Percentiles rank a stretch among this genome's conserved stretches.
These are phyloP conservation scores for Sciurus vulgaris DNA, from an alignment of 2,797 vertebrate genomes.

Conservation along the genomic window DNA sequence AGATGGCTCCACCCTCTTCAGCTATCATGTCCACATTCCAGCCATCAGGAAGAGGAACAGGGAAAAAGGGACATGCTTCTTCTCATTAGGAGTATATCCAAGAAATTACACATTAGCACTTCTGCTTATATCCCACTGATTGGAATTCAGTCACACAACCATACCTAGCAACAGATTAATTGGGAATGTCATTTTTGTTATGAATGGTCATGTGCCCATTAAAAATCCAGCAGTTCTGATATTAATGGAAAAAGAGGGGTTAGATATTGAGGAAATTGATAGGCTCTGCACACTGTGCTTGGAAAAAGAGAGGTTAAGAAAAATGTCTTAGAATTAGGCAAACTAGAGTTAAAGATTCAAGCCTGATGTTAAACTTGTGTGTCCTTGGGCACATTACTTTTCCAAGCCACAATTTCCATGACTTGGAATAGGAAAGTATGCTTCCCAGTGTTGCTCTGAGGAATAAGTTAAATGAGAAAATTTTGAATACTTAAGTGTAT, in stretches of 20 bases:
- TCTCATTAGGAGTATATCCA: background rate
- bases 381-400: background rate
- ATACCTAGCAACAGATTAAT: background rate
- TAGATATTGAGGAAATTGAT: background rate
- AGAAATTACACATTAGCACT: background rate
- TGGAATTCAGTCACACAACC: background rate
- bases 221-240: background rate
- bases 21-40: background rate
- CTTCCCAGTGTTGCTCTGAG: background rate
- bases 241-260: background rate
- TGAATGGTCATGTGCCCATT: background rate
- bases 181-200: slow-evolving; percentile 36
- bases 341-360: background rate
- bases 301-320: background rate
- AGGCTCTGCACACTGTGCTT: background rate
- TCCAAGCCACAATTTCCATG: slow-evolving; percentile 18
- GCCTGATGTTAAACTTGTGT: background rate
- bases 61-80: background rate
- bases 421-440: background rate
- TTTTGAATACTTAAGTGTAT: background rate
- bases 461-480: slow-evolving; percentile 3
- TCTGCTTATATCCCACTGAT: no score
- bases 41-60: background rate
- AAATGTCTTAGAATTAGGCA: slow-evolving; percentile 42
- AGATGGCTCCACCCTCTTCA: background rate